Base-by-base conservation (phyloP, 2,888 invertebrate genomes). In the Scaptodrosophila latifasciaeformis region DNA sequence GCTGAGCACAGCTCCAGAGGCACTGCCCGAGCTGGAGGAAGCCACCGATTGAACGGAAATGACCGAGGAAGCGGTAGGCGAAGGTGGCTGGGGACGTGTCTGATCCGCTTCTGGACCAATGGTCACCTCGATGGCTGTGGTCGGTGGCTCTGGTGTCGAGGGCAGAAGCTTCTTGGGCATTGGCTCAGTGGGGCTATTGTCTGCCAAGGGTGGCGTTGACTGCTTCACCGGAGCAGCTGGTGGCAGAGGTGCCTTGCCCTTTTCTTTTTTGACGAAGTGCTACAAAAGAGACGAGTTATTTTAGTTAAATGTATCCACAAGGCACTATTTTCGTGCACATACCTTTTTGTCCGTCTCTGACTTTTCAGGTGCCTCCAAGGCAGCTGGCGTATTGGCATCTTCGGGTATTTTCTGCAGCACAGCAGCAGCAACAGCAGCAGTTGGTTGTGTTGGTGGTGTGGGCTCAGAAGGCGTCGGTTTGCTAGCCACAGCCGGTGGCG, bases 221-320 rank as follows among this genome's bases (percentile, higher is more conserved):
- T 49, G 49, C 56, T 51, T 49, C 9, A 55, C 39, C 2, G 49
- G 47, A 40, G 78, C 59, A 18, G 87, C 86, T 39, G 87, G 88
- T 19, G 94, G 93, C 52, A 90, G 90, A 9, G 93, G 94, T 39
- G 93, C 94, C 55, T 93, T 93, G 57, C 94, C 94, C 85, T 95
- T 94, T 80, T 94, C 93, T 84, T 92, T 93, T 86, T 93, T 93
- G 59, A 91, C 90, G 81, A 90, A 72, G 54, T 69, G 80, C 62
- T 76, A 45, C 1, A 6, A 9, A 34, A 7, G 15, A 9, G 6
- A 24, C 35, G 10, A 9, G 1, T 7, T n/a, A n/a, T n/a, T 21
- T 13, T 35, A 7, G 21, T 29, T 0, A 35, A 10, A 15, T 2
- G 1, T 15, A 24, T 40, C n/a, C 17, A 7, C 7, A 13, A 18